Percentiles rank a stretch among this genome's conserved stretches.
Conservation (phyloP, 2,113 vertebrate genomes). For the Alexandromys fortis region DNA sequence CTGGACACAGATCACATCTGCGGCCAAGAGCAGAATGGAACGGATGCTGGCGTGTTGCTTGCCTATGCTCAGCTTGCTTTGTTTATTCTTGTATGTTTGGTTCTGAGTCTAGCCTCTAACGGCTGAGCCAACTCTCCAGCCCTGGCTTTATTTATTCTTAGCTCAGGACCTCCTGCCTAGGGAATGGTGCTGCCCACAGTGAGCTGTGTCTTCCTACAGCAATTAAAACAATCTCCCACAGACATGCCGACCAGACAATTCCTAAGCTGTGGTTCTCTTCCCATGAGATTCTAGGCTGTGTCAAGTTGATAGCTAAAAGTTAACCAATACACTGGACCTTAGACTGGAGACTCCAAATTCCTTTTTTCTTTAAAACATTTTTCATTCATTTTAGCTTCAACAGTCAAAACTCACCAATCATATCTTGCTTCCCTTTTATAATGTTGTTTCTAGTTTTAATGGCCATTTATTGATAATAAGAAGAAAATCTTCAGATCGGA, state of each 20-base stretch:
- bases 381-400: neutral
- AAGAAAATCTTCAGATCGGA: neutral
- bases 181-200: neutral
- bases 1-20: neutral
- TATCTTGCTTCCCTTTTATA: neutral
- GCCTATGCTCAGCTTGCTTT: neutral
- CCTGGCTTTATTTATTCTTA: neutral
- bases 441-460: neutral
- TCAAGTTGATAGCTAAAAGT: neutral
- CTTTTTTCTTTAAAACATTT: neutral
- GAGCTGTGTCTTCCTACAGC: neutral
- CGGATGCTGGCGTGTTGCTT: neutral
- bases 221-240: too few relatives aligned
- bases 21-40: neutral
- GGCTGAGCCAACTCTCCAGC: neutral
- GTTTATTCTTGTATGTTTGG: neutral
- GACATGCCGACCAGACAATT: neutral
- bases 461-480: neutral
- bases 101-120: neutral
- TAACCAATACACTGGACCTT: neutral
- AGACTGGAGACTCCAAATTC: neutral
- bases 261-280: neutral
- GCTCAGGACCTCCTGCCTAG: neutral
- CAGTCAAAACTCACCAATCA: neutral
- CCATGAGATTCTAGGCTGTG: neutral